Evolutionary conservation across 2,113 vertebrate genomes (phyloP).

Genomic region (Pardalotus punctatus): DNA sequence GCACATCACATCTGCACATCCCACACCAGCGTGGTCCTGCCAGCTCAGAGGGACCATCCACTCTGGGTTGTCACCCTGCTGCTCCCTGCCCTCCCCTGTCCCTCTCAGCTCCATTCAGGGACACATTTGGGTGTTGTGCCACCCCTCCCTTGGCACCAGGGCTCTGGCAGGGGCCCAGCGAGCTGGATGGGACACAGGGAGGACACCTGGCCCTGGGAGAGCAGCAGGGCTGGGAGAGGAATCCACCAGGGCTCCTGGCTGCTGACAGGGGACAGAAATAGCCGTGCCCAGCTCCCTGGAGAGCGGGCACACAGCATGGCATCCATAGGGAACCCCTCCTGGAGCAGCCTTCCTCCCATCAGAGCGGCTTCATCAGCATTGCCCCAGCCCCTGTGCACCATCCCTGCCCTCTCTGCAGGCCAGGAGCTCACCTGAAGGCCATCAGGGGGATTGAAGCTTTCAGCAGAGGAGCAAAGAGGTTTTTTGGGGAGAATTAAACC

Average conservation of each 20-base stretch:
- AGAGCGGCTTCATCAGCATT: not conserved
- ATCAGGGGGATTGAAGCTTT: not conserved
- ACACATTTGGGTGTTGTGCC: not conserved
- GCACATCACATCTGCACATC: too few relatives aligned
- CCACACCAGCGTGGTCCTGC: fast-evolving
- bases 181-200: not conserved
- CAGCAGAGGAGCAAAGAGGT: not conserved
- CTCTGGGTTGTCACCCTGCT: too few relatives aligned
- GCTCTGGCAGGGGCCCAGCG: not conserved
- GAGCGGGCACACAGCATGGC: not conserved
- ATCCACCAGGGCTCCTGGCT: not conserved
- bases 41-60: fast-evolving
- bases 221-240: not conserved
- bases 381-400: fast-evolving
- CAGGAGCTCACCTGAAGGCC: not conserved
- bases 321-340: not conserved
- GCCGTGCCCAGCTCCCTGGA: not conserved
- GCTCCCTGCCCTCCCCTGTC: not conserved
- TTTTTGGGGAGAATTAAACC: not conserved
- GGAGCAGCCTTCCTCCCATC: fast-evolving
- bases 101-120: not conserved
- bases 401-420: not conserved
- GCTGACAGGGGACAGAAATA: not conserved
- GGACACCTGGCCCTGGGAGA: not conserved
- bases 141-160: not conserved